Evolutionary conservation across 1,140 invertebrate species (phyloP).

Genomic region (Fopius arisanus): DNA sequence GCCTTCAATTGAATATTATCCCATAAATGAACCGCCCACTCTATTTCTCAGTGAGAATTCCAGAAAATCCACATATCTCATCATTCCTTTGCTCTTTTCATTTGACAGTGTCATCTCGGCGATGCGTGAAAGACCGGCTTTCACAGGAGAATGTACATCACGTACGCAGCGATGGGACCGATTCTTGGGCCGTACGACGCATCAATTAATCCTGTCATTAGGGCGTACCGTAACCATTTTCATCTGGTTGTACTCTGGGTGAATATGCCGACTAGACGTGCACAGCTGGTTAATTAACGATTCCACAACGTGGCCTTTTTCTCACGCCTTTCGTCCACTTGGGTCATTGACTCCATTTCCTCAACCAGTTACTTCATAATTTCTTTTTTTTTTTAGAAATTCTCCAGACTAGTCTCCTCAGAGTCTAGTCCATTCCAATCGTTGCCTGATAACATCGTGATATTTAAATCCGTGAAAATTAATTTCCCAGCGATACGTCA

Average conservation of each 20-base stretch:
- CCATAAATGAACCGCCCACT: too few relatives aligned
- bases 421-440: too few relatives aligned
- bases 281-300: background rate
- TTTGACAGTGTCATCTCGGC: background rate
- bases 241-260: background rate
- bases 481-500: too few relatives aligned
- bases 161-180: background rate
- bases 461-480: too few relatives aligned
- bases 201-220: constrained; percentile 11
- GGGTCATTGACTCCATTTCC: background rate
- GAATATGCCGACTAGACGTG: constrained; percentile 1
- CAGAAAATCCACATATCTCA: background rate
- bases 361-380: background rate
- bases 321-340: background rate
- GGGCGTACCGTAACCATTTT: background rate
- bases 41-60: background rate
- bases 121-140: background rate
- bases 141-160: background rate
- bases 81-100: background rate
- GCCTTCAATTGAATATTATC: too few relatives aligned
- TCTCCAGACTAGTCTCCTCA: too few relatives aligned
- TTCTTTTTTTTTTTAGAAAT: too few relatives aligned
- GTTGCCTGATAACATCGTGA: too few relatives aligned
- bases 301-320: background rate
- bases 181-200: background rate